These are phyloP conservation scores for Trilocha varians DNA, from an alignment of 2,888 invertebrate genomes.

Conservation along the genomic window DNA sequence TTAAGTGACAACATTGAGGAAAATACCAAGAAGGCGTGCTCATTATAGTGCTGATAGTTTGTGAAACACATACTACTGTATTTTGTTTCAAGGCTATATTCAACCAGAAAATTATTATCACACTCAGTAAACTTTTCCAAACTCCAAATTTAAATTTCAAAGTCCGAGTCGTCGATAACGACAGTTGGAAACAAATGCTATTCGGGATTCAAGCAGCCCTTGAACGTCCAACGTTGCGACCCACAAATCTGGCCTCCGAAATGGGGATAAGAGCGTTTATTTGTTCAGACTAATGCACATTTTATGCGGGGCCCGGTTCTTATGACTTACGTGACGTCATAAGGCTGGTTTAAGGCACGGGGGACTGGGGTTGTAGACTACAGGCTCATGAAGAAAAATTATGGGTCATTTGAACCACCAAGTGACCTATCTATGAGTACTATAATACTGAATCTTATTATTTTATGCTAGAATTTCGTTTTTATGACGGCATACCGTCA, in stretches of 20 bases:
- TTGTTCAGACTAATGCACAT: conserved; percentile 69
- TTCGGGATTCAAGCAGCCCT: not conserved
- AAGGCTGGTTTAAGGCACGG: conserved; percentile 17
- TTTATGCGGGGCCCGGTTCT: conserved; percentile 61
- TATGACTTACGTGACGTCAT: conserved; percentile 63
- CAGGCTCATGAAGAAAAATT: not conserved
- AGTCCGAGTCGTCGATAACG: not conserved
- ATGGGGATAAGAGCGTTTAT: conserved; percentile 63
- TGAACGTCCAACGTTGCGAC: conserved; percentile 14
- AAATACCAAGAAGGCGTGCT: no score
- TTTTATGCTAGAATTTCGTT: no score
- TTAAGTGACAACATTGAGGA: no score
- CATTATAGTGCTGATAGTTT: no score
- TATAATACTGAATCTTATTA: no score
- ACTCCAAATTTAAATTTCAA: not conserved
- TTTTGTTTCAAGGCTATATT: not conserved
- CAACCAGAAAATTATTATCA: no score
- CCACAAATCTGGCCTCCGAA: conserved; percentile 51
- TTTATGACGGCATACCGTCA: no score
- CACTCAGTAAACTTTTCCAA: no score
- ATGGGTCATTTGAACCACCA: not conserved
- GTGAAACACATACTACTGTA: not conserved
- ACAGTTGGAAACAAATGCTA: not conserved
- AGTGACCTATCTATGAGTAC: not conserved
- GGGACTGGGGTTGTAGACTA: conserved; percentile 8